Evolutionary conservation across 2,797 vertebrate species (phyloP), one percentile per base, ranked within the genome.

Genomic region (Acanthopagrus latus): DNA sequence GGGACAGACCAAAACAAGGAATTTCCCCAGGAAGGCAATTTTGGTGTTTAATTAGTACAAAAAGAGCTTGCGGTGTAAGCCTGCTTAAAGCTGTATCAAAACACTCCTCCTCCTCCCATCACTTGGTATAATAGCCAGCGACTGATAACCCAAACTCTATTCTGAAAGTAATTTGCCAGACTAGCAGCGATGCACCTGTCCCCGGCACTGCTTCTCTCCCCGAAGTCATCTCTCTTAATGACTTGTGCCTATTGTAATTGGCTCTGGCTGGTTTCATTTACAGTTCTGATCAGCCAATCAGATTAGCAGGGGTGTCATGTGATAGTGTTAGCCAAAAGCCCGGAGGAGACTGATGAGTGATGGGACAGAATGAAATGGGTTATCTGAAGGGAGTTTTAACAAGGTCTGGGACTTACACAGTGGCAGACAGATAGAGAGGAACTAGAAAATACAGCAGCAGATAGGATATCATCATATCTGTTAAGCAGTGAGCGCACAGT

Each of bases 241-340:
- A 89, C 91, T 89, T 81, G 86, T 85, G 80, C 89, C 91, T 84
- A 69, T 90, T 93, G 91, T 91, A 94, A 93, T 92, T 93, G 89
- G 84, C 83, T 86, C 69, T 82, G 92, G 86, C 85, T 81, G 90
- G 90, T 87, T 94, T 93, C 91, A 93, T 93, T 93, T 93, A 92
- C 91, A 90, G 78, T 88, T 86, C 76, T 87, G 88, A 94, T 93
- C 89, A 88, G 91, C 90, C 93, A 91, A 92, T 94, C 90, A 93
- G 91, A 94, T 93, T 92, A 92, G 88, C 74, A 4, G 25, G 21
- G n/a, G 64, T 72, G 86, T 87, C 82, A 89, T 90, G 85, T 77
- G 91, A 92, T 88, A 84, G 86, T 69, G 70, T 87, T 83, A 82
- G 81, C 79, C 0, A 23, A 71, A 33, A 72, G 83, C 87, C 86